These are phyloP conservation scores for Decapterus maruadsi DNA, from an alignment of 2,797 vertebrate species.

Conservation along the genomic window DNA sequence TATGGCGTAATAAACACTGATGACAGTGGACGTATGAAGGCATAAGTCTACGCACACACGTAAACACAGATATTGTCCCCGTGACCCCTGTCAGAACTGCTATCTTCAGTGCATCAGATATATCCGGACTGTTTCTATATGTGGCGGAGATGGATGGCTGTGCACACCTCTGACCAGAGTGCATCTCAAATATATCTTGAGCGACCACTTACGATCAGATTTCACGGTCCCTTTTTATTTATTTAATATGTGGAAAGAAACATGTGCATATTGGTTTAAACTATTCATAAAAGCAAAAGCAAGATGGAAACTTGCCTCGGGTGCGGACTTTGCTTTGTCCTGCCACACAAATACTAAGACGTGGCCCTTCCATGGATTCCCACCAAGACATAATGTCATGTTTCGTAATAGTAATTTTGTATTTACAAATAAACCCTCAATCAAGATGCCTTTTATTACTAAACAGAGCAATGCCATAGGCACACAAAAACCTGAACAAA, in stretches of 20 bases:
- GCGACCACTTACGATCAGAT: slow-evolving; percentile 40
- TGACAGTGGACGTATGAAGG: slow-evolving; percentile 17
- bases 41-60: slow-evolving; percentile 19
- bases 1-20: slow-evolving; percentile 46
- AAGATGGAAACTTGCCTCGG: slow-evolving; percentile 21
- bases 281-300: neutral
- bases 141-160: slow-evolving; percentile 31
- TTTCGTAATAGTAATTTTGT: neutral
- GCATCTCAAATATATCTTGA: slow-evolving; percentile 52
- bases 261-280: neutral
- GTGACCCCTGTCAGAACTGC: slow-evolving; percentile 25
- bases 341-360: neutral
- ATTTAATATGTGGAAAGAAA: neutral
- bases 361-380: slow-evolving; percentile 1
- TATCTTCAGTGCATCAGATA: slow-evolving; percentile 54
- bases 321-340: slow-evolving; percentile 16
- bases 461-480: neutral
- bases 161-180: slow-evolving; percentile 21
- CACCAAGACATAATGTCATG: neutral
- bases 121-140: slow-evolving; percentile 46
- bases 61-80: slow-evolving; percentile 13
- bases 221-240: slow-evolving; percentile 13
- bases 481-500: neutral
- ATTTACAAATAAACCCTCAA: slow-evolving; percentile 3
- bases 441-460: neutral